Conservation (phyloP, 2,797 vertebrate species). For the Myotis myotis region DNA sequence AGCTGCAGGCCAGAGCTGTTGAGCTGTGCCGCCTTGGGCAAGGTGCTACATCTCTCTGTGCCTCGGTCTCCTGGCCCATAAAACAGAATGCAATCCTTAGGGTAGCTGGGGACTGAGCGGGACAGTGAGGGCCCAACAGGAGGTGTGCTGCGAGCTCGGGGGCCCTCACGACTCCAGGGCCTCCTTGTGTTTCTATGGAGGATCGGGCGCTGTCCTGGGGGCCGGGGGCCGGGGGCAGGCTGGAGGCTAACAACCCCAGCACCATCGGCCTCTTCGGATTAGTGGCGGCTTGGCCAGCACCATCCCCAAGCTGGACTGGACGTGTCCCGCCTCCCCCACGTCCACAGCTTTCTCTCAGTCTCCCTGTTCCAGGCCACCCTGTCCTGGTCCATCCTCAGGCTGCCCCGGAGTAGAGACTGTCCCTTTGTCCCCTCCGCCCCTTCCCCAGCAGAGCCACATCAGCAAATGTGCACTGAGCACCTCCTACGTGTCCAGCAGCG, state of each 20-base stretch:
- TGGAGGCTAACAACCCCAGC: background rate
- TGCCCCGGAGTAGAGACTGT: accelerated
- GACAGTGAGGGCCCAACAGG: background rate
- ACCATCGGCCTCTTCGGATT: background rate
- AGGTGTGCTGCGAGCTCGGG: background rate
- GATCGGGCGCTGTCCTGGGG: background rate
- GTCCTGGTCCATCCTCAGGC: background rate
- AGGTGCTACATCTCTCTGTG: background rate
- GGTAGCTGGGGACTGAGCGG: accelerated
- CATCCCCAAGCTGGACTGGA: background rate
- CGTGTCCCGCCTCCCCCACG: background rate
- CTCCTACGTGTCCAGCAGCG: accelerated
- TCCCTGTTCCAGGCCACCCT: background rate
- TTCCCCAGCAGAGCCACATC: too few species aligned
- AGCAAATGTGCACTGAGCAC: background rate
- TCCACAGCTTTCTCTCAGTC: background rate
- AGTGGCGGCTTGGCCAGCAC: background rate
- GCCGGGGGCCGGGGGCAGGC: background rate
- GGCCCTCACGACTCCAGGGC: accelerated
- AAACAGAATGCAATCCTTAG: background rate
- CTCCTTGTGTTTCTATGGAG: background rate
- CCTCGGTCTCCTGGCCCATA: too few species aligned
- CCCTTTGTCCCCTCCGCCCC: too few species aligned
- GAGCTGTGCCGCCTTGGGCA: background rate
- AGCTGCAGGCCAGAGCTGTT: background rate